Conservation (phyloP, 2,888 invertebrate genomes). For the Luperina testacea region DNA sequence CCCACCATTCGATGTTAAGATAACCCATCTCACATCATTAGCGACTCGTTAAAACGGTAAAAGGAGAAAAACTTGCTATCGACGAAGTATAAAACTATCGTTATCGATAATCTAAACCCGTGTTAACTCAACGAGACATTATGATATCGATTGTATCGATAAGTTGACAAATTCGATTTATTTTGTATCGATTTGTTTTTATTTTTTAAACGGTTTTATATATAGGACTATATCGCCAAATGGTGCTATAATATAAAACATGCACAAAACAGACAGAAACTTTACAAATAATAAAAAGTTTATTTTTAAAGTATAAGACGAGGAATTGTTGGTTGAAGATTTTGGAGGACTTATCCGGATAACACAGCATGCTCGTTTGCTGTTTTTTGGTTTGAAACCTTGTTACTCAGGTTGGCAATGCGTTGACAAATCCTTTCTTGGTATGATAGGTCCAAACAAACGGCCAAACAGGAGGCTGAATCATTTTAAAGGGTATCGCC, state of each 20-base stretch:
- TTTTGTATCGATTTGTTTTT: constrained; percentile 17
- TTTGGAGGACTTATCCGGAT: not conserved
- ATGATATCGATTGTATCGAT: constrained; percentile 58
- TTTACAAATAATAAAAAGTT: fast-evolving
- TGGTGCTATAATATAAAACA: no score
- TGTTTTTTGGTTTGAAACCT: no score
- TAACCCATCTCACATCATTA: constrained; percentile 57
- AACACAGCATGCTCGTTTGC: not conserved
- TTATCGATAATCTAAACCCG: constrained; percentile 62
- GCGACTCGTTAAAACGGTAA: constrained; percentile 57
- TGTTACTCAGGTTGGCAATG: not conserved
- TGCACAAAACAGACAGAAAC: no score
- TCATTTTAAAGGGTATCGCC: not conserved
- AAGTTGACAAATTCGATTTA: constrained; percentile 53
- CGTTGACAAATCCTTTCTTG: not conserved
- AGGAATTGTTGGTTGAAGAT: not conserved
- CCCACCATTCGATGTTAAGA: constrained; percentile 51
- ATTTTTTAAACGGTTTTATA: no score
- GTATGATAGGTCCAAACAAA: not conserved
- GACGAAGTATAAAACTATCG: constrained; percentile 51
- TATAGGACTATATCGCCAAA: not conserved
- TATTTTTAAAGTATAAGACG: not conserved
- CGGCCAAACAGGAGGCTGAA: not conserved
- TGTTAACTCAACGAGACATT: constrained; percentile 55
- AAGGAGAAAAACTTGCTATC: constrained; percentile 37